Percentiles rank a stretch among this genome's conserved stretches.
phyloP scores from a whole-genome alignment of 1,140 invertebrate species.

The Mya arenaria region DNA sequence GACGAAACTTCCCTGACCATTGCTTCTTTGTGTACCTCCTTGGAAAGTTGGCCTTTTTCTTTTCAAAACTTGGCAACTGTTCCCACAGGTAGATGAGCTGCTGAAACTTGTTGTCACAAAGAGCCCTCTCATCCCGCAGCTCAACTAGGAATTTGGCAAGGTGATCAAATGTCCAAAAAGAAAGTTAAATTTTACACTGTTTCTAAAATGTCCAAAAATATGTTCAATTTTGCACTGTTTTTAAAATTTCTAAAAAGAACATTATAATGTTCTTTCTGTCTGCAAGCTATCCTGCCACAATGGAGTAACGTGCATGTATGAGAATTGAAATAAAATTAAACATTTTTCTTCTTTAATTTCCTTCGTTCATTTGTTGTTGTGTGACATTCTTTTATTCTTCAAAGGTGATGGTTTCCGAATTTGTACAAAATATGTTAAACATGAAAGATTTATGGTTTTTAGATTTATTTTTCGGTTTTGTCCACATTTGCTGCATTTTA shows the following conservation, averaged over 20 bases:
- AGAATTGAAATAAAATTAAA: too few species aligned
- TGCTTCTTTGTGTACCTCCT: too few species aligned
- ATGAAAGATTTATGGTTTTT: neutral
- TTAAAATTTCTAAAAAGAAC: neutral
- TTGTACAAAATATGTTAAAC: constrained; percentile 1
- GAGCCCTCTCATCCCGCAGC: too few species aligned
- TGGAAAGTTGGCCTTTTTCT: too few species aligned
- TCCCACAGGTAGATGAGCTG: too few species aligned
- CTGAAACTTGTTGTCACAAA: too few species aligned
- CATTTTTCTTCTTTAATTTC: neutral
- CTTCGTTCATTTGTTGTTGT: constrained; percentile 18
- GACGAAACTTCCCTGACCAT: too few species aligned
- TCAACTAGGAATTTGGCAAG: too few species aligned
- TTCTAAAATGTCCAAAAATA: too few species aligned
- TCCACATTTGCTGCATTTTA: constrained; percentile 25
- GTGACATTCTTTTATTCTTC: neutral
- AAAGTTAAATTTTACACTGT: too few species aligned
- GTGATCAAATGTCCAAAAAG: too few species aligned
- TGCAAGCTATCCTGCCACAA: constrained; percentile 11
- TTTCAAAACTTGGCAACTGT: too few species aligned
- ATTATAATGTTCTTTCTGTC: neutral
- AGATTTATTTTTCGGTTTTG: constrained; percentile 10
- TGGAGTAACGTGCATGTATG: neutral
- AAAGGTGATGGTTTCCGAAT: constrained; percentile 1
- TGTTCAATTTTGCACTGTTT: neutral